Evolutionary conservation across 2,888 invertebrate genomes (phyloP), one percentile per base, ranked within the genome.

Genomic region (Hetaerina titia): DNA sequence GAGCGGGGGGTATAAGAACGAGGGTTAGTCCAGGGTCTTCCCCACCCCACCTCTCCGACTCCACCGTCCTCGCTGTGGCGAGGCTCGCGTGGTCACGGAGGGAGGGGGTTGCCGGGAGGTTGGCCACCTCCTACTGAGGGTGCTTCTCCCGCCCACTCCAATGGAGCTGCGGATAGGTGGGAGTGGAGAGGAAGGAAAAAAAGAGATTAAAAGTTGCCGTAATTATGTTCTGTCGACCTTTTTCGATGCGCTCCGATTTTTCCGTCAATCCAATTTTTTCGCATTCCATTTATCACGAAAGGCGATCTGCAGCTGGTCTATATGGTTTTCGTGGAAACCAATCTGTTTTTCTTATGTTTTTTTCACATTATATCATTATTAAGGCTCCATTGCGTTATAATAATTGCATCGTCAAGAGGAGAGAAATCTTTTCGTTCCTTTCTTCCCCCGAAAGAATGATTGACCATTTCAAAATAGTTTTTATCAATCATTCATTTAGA

Each of bases 141-240:
- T 15, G 25, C 11, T 13, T 81, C 81, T 31, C 31, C 31, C 15
- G 45, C 81, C 81, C 11, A 31, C 31, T 25, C 81, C 45, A 45
- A 45, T 45, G 45, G 45, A 45, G 45, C 45, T 45, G 45, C 45
- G 45, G 45, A 45, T 45, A 45, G 45, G 89, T n/a, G 57, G 89
- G 58, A 19, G 45, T 4, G 45, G 45, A 45, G 81, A n/a, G 69
- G 8, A 22, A 8, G 13, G 81, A n/a, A 31, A 13, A 89, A 57
- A n/a, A 58, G n/a, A 56, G 89, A 57, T 89, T 89, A 57, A n/a
- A 89, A 89, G 57, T 89, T 89, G 22, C 58, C 89, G 58, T 56
- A 57, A 89, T 89, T 58, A n/a, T n/a, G 22, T 56, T 89, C 89
- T n/a, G 89, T 58, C 58, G 56, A 89, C 89, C 58, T 89, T 89